Conservation (phyloP, 2,113 vertebrate species). For the Tursiops truncatus region DNA sequence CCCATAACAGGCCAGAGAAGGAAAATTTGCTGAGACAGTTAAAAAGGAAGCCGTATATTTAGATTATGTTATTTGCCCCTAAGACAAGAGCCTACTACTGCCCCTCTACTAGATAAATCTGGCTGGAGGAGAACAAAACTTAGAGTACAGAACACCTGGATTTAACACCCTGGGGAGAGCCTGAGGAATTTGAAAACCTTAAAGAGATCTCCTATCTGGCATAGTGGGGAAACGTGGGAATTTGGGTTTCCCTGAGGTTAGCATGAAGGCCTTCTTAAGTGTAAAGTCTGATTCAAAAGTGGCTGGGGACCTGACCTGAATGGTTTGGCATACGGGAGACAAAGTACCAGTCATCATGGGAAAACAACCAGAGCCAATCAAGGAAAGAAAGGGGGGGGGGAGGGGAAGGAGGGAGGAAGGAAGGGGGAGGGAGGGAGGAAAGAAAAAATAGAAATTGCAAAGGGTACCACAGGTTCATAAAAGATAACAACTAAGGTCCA, state of each 20-base stretch:
- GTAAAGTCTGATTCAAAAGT: background rate
- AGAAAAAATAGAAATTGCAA: background rate
- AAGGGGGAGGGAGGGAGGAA: background rate
- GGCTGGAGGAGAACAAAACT: background rate
- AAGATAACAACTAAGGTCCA: too few species aligned
- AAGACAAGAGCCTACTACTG: background rate
- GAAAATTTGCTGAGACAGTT: background rate
- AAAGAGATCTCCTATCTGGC: background rate
- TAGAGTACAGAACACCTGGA: background rate
- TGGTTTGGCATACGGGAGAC: background rate
- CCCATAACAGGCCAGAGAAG: background rate
- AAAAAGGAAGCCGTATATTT: background rate
- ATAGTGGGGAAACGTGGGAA: background rate
- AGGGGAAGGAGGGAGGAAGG: rapidly evolving
- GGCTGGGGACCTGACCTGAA: background rate
- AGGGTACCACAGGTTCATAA: background rate
- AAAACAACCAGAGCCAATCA: background rate
- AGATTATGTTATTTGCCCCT: background rate
- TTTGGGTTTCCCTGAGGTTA: background rate
- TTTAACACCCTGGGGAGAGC: background rate
- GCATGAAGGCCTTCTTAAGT: background rate
- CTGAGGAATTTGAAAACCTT: background rate
- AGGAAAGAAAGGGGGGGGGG: background rate
- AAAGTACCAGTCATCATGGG: background rate
- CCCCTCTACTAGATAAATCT: background rate